These are phyloP conservation scores for Antheraea mylitta DNA, from an alignment of 1,140 invertebrate genomes.

Conservation along the genomic window DNA sequence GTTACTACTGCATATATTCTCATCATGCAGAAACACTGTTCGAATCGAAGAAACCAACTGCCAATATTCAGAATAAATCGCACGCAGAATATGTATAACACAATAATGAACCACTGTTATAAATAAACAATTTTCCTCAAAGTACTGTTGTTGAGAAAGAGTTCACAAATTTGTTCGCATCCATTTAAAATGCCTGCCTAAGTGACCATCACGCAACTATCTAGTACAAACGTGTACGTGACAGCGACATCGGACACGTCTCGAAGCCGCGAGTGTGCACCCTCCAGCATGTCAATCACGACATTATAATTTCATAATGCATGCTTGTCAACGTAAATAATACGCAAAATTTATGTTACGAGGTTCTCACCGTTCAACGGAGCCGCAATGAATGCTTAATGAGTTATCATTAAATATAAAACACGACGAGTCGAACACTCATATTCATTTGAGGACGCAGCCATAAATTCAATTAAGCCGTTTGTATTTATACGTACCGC, in stretches of 20 bases:
- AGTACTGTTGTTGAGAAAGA: conserved; percentile 7
- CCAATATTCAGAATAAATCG: no score
- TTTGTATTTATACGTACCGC: conserved; percentile 43
- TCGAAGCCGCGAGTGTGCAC: conserved; percentile 29
- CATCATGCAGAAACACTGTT: no score
- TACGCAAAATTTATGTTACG: conserved; percentile 78
- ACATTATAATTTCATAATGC: conserved; percentile 77
- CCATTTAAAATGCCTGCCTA: conserved; percentile 16
- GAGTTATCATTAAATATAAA: conserved; percentile 58
- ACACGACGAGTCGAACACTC: conserved; percentile 56
- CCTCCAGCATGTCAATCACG: conserved; percentile 59
- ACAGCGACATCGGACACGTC: conserved; percentile 49
- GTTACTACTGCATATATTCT: no score
- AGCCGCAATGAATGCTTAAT: conserved; percentile 67
- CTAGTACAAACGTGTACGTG: conserved; percentile 56
- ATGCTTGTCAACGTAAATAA: conserved; percentile 74
- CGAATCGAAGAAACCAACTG: no score
- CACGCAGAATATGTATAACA: no score
- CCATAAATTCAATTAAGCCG: conserved; percentile 74
- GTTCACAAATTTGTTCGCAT: conserved; percentile 13
- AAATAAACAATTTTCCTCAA: conserved; percentile 4
- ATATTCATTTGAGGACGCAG: conserved; percentile 73
- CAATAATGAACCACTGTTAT: background rate
- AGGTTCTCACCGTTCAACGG: conserved; percentile 72
- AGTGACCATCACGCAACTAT: conserved; percentile 34